Evolutionary conservation across 2,113 vertebrate species (phyloP), one percentile per base, ranked within the genome.

Genomic region (Gavialis gangeticus): DNA sequence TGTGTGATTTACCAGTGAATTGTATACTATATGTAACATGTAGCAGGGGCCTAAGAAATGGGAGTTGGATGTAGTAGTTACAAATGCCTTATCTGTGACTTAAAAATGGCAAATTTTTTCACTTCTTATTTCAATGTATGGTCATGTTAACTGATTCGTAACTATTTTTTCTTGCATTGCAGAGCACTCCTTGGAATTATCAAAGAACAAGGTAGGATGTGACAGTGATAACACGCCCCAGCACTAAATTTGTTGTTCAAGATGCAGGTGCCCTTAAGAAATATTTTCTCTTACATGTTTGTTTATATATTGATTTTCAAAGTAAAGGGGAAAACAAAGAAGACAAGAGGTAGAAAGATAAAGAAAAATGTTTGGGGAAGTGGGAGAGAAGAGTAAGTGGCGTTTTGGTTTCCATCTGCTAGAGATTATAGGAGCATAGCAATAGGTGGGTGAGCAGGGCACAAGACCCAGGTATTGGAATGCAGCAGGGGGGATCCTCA

Each of bases 131-230:
- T 7, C 46, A 46, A 46, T 46, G 46, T 46, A 46, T 46, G 46
- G 46, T 46, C 46, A 46, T 46, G 46, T 46, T 46, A 46, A 46
- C 46, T 46, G 46, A 46, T 46, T 7, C 46, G 9, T 79, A 1
- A 59, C 87, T 87, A 57, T 91, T 82, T 75, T 88, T 92, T 83
- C 81, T 88, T 90, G 34, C 81, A 28, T 97, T 98, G 66, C 96
- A 99, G 99, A 99, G 96, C 97, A 98, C 96, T 99, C 99, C 73
- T 97, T 99, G 95, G 96, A 96, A 79, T 98, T 98, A 17, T 99
- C 99, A 89, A 99, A 99, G 97, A 99, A 92, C 97, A 98, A 98
- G 99, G 99, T 99, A 98, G 97, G 98, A 80, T 85, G 64, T 54
- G 57, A 5, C 22, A 56, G 55, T 79, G 8, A 24, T 80, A 54